These are phyloP conservation scores for Lepidochrysops patricia DNA, from an alignment of 2,888 invertebrate genomes.

Conservation along the genomic window DNA sequence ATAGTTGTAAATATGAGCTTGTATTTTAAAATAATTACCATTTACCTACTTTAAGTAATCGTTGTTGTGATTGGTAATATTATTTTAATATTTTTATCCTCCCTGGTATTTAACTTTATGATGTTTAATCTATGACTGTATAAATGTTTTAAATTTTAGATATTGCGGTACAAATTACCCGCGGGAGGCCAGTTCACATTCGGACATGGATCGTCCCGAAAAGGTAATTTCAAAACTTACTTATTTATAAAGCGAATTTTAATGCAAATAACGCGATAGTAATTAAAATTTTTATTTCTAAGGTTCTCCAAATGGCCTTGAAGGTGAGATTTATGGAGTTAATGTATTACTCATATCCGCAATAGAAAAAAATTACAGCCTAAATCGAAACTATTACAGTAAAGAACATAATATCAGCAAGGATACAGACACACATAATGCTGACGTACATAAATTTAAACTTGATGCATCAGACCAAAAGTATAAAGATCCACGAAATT, in stretches of 20 bases:
- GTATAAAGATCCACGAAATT: background rate
- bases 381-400: slow-evolving; percentile 29
- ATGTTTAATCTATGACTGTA: too few relatives aligned
- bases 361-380: slow-evolving; percentile 55
- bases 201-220: slow-evolving; percentile 81
- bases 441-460: slow-evolving; percentile 41
- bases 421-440: slow-evolving; percentile 38
- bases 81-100: too few relatives aligned
- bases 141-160: slow-evolving; percentile 54
- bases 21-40: background rate
- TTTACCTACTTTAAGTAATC: background rate
- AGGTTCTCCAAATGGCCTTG: slow-evolving; percentile 78
- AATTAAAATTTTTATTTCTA: slow-evolving; percentile 23
- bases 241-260: background rate
- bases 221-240: slow-evolving; percentile 53
- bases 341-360: slow-evolving; percentile 77
- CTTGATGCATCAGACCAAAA: slow-evolving; percentile 31
- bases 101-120: too few relatives aligned
- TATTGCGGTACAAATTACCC: slow-evolving; percentile 69
- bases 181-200: slow-evolving; percentile 78
- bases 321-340: slow-evolving; percentile 80
- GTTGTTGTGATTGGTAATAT: background rate
- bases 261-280: background rate
- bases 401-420: slow-evolving; percentile 25
- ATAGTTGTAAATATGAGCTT: background rate